Percentiles rank a stretch among this genome's conserved stretches.
Evolutionary conservation across 1,140 invertebrate genomes (phyloP).

Genomic region (Atta colombica): DNA sequence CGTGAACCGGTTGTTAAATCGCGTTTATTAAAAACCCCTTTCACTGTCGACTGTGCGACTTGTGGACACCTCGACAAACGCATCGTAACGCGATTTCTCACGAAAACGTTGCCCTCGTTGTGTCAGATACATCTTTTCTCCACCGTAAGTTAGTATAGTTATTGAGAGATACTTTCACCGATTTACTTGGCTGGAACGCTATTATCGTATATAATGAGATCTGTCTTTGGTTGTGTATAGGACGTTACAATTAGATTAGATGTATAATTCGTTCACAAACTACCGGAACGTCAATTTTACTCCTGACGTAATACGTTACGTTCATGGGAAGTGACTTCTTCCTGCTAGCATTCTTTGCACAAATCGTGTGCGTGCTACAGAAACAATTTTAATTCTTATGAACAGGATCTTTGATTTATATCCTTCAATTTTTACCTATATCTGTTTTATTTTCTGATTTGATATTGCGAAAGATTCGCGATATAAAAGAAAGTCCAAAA

Average conservation of each 20-base stretch:
- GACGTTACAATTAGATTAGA: slow-evolving; percentile 69
- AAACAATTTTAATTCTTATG: not conserved
- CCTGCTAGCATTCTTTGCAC: not conserved
- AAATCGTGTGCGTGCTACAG: not conserved
- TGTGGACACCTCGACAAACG: not conserved
- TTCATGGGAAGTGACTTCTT: slow-evolving; percentile 16
- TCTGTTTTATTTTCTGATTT: not conserved
- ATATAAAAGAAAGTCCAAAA: not conserved
- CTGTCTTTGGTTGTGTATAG: slow-evolving; percentile 22
- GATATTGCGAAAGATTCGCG: not conserved
- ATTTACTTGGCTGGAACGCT: slow-evolving; percentile 8
- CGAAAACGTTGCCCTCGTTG: slow-evolving; percentile 50
- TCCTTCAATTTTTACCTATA: not conserved
- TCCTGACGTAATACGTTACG: slow-evolving; percentile 17
- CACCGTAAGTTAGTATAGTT: not conserved
- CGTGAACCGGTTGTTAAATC: not conserved
- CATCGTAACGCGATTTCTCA: slow-evolving; percentile 43
- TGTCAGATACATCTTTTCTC: not conserved
- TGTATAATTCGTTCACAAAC: slow-evolving; percentile 49
- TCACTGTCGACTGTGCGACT: not conserved
- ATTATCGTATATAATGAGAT: slow-evolving; percentile 60
- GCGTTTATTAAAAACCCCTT: slow-evolving; percentile 6
- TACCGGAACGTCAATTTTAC: slow-evolving; percentile 51
- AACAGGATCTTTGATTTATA: not conserved
- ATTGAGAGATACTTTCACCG: slow-evolving; percentile 67